Evolutionary conservation across 2,797 vertebrate species (phyloP), one percentile per base, ranked within the genome.

Genomic region (Gephyroberyx darwinii): DNA sequence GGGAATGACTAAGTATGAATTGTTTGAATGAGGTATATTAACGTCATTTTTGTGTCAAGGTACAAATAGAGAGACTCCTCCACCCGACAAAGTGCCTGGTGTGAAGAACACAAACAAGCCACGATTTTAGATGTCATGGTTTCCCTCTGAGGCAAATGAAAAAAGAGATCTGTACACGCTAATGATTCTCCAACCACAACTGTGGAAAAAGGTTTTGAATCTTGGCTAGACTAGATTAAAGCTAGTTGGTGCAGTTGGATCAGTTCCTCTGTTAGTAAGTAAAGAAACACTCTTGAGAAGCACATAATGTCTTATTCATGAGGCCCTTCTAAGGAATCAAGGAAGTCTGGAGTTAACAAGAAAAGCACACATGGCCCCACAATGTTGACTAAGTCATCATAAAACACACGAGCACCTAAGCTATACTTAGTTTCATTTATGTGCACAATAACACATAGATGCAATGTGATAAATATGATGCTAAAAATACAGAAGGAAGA

Each of bases 301-400:
- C 54, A 57, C 19, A 33, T 74, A 47, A 74, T 81, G 80, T 75
- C 67, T 86, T 77, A 83, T 86, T 85, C 73, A 86, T 71, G 69
- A 84, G 65, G 66, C 30, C 30, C 41, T 52, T 75, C 51, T 54
- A 53, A 53, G 56, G 59, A 65, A 78, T 52, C 30, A 43, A 53
- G 39, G 26, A 14, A 26, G 54, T 65, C 55, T 76, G 50, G 7
- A 62, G 39, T n/a, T 31, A 20, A 52, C 37, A 63, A 19, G 47
- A 51, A 56, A 72, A 62, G 47, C 22, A 20, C 53, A 52, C 30
- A 70, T 1, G 7, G 10, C 10, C n/a, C 64, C 30, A 62, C n/a
- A 80, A 45, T 35, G 19, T 45, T 7, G 48, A 10, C 20, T 17
- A 6, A 47, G 48, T 72, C 43, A 53, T 51, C 10, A 31, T 26